A percentile compares a stretch with the other conserved stretches of the same genome.
These are phyloP conservation scores for Botrylloides violaceus DNA, from an alignment of 23 tunicate species.

Conservation along the genomic window DNA sequence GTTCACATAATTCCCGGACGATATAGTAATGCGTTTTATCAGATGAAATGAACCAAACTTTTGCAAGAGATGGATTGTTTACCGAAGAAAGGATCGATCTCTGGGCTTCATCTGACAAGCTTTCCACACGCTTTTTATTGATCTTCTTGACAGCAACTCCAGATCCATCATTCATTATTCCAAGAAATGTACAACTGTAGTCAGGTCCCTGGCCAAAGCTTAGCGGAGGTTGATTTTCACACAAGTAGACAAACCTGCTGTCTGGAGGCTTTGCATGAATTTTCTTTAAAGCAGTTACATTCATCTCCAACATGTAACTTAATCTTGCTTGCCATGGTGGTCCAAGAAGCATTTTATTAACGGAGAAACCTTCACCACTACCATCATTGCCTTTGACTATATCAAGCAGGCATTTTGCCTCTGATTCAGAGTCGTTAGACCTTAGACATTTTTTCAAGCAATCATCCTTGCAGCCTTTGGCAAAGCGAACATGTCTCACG, in stretches of 20 bases:
- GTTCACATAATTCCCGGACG: conserved; percentile 44
- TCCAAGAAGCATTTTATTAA: no score
- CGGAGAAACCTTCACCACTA: no score
- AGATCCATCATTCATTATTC: conserved; percentile 29
- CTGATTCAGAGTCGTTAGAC: no score
- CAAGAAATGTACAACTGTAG: conserved; percentile 47
- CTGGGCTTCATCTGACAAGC: conserved; percentile 21
- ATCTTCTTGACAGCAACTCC: conserved; percentile 74
- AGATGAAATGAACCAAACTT: conserved; percentile 27
- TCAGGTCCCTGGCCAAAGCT: conserved; percentile 77
- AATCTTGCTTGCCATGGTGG: conserved; percentile 70
- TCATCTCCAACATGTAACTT: conserved; percentile 54
- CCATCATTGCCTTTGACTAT: no score
- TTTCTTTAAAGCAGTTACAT: conserved; percentile 17
- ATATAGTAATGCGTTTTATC: conserved; percentile 59
- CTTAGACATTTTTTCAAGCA: no score
- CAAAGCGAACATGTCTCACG: neutral
- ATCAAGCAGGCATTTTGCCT: no score
- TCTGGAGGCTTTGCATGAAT: conserved; percentile 9
- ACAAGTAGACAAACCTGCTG: conserved; percentile 21
- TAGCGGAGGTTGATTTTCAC: conserved; percentile 53
- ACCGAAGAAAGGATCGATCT: conserved; percentile 14
- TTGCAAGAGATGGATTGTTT: neutral
- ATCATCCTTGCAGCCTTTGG: neutral
- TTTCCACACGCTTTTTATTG: conserved; percentile 37